Evolutionary conservation across 2,113 vertebrate genomes (phyloP).

Genomic region (Rynchops niger): DNA sequence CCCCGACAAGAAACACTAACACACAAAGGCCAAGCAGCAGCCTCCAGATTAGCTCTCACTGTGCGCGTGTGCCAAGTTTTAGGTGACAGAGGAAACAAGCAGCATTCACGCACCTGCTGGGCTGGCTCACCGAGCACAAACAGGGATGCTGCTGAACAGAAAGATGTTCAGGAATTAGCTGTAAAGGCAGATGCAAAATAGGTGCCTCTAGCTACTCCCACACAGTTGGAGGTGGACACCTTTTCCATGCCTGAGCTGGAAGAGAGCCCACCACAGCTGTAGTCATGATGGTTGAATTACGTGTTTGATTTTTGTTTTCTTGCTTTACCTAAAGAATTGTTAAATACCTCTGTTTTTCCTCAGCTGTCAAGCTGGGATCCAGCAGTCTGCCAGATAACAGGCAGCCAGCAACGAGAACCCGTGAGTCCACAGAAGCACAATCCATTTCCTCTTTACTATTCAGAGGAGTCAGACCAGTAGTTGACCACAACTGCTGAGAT

Average conservation of each 20-base stretch:
- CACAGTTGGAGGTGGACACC: fast-evolving
- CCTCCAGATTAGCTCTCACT: not conserved
- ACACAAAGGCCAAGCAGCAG: not conserved
- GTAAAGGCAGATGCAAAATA: not conserved
- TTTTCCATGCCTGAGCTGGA: not conserved
- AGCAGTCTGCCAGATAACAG: conserved; percentile 28
- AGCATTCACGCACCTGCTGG: not conserved
- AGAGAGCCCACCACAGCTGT: not conserved
- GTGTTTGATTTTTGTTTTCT: not conserved
- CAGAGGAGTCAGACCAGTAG: not conserved
- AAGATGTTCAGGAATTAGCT: not conserved
- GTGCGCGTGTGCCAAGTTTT: fast-evolving
- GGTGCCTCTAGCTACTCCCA: not conserved
- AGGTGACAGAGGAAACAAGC: not conserved
- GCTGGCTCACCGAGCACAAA: not conserved
- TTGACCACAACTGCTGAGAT: not conserved
- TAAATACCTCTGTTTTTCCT: not conserved
- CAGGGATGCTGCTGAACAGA: not conserved
- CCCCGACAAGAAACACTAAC: not conserved
- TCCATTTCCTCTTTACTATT: not conserved
- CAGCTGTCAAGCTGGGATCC: conserved; percentile 68
- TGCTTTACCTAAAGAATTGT: not conserved
- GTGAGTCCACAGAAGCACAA: not conserved
- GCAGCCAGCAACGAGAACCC: not conserved
- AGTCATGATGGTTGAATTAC: not conserved